Conservation (phyloP, 2,797 vertebrate genomes). For the Ispidina lecontei region DNA sequence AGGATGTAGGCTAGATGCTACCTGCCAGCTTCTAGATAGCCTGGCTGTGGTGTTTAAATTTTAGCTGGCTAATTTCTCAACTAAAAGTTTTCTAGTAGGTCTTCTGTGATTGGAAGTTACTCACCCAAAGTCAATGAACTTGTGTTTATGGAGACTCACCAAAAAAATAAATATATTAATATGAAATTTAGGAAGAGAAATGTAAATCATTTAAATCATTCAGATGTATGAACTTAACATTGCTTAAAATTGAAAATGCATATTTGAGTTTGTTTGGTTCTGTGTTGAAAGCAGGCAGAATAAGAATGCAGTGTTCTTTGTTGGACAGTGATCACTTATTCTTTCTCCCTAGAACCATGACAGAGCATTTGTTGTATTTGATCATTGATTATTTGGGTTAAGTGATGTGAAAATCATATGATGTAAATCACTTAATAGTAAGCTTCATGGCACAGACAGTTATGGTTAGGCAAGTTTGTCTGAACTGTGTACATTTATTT, state of each 20-base stretch:
- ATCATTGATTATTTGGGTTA: background rate
- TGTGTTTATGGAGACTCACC: background rate
- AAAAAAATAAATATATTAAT: background rate
- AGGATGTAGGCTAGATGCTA: background rate
- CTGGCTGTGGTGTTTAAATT: background rate
- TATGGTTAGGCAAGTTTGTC: background rate
- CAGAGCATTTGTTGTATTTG: conserved; percentile 1
- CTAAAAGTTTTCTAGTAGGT: background rate
- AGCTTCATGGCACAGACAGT: background rate
- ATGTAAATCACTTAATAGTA: background rate
- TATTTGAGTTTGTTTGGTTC: conserved; percentile 27
- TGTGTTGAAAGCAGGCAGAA: background rate
- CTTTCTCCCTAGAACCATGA: background rate
- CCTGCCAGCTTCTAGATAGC: background rate
- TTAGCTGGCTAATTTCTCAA: background rate
- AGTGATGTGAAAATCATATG: background rate
- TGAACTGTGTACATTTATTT: background rate
- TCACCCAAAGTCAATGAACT: background rate
- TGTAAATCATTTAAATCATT: conserved; percentile 16
- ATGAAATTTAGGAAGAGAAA: background rate
- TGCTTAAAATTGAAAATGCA: conserved; percentile 23
- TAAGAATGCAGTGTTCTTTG: background rate
- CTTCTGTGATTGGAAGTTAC: background rate
- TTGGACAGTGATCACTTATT: background rate
- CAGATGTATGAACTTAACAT: background rate